These are phyloP conservation scores for Astyanax mexicanus DNA, from an alignment of 2,797 vertebrate species.

Conservation along the genomic window DNA sequence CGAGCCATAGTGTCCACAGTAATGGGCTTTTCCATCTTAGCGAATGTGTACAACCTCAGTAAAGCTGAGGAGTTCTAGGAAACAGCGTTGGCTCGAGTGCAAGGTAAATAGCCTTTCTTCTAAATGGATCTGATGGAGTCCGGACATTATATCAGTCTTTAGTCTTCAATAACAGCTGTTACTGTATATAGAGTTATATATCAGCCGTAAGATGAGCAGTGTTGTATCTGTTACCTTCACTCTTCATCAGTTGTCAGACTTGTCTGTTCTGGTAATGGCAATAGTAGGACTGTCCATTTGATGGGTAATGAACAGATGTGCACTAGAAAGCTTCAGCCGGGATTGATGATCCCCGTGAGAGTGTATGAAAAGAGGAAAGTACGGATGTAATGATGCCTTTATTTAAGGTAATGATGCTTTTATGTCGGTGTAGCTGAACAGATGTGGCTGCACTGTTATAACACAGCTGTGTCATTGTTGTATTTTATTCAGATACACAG, in stretches of 20 bases:
- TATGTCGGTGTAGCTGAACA: not conserved
- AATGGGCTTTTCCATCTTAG: constrained; percentile 30
- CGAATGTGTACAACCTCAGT: not conserved
- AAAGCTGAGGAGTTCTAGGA: not conserved
- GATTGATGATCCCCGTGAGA: not conserved
- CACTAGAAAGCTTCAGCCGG: not conserved
- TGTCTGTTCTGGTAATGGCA: not conserved
- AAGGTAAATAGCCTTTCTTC: not conserved
- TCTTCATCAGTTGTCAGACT: not conserved
- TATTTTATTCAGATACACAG: not conserved
- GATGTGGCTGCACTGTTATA: not conserved
- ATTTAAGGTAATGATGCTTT: constrained; percentile 13
- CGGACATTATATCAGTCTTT: not conserved
- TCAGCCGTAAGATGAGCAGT: not conserved
- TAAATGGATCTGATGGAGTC: not conserved
- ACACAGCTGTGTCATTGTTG: not conserved
- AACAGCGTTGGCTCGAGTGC: not conserved
- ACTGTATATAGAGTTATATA: not conserved
- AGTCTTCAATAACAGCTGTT: not conserved
- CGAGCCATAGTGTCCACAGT: constrained; percentile 15
- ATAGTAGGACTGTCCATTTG: not conserved
- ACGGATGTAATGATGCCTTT: not conserved
- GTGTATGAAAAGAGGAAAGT: not conserved
- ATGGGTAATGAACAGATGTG: not conserved
- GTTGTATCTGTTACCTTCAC: not conserved